These are phyloP conservation scores for Cephonodes hylas DNA, from an alignment of 2,888 invertebrate genomes.

Conservation along the genomic window DNA sequence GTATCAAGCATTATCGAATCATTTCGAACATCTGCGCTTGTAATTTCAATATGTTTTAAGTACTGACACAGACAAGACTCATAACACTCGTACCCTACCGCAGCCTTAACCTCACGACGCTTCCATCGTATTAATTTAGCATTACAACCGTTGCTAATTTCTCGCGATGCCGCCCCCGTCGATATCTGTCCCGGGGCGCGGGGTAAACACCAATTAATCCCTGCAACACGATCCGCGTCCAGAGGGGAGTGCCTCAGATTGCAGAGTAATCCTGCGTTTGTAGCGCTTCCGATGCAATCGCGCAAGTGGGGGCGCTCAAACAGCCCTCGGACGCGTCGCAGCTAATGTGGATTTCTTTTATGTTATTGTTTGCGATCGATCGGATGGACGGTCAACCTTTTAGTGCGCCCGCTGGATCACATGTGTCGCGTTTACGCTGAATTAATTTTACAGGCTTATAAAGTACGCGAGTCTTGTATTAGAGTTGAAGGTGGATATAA, in stretches of 20 bases:
- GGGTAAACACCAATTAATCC: slow-evolving; percentile 79
- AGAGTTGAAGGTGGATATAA: too few relatives aligned
- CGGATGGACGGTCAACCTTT: slow-evolving; percentile 35
- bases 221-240: slow-evolving; percentile 69
- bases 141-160: slow-evolving; percentile 71
- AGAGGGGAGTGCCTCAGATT: slow-evolving; percentile 50
- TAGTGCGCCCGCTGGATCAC: neutral
- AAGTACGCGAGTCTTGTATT: too few relatives aligned
- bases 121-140: slow-evolving; percentile 63
- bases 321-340: slow-evolving; percentile 33
- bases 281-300: slow-evolving; percentile 63
- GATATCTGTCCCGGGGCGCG: slow-evolving; percentile 56
- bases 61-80: neutral
- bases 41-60: neutral
- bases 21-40: neutral
- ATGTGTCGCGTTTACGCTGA: neutral
- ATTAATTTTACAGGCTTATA: neutral
- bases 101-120: slow-evolving; percentile 24
- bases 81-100: slow-evolving; percentile 13
- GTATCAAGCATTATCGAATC: neutral
- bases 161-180: slow-evolving; percentile 65
- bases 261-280: slow-evolving; percentile 76
- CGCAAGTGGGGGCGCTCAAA: slow-evolving; percentile 20
- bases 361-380: slow-evolving; percentile 58
- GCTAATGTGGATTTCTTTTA: slow-evolving; percentile 60